These are phyloP conservation scores for Euphydryas editha DNA, from an alignment of 2,888 invertebrate genomes.

Conservation along the genomic window DNA sequence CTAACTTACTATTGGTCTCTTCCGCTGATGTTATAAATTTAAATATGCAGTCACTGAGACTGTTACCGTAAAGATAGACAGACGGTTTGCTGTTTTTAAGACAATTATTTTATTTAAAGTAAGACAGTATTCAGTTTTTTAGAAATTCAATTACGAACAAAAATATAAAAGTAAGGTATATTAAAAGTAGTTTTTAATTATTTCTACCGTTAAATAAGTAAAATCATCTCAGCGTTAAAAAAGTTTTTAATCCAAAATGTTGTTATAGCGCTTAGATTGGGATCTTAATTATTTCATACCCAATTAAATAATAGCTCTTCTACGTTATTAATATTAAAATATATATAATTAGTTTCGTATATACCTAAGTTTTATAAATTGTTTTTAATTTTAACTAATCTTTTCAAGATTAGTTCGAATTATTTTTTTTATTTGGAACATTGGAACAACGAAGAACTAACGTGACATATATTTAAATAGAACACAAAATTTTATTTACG, in stretches of 20 bases:
- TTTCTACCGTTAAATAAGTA: not conserved
- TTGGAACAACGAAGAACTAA: too few relatives aligned
- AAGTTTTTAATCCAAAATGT: not conserved
- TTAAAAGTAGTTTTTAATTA: not conserved
- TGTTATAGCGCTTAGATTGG: not conserved
- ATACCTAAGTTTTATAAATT: not conserved
- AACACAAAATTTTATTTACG: constrained; percentile 16
- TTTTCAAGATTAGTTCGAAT: not conserved
- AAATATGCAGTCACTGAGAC: constrained; percentile 46
- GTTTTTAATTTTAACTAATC: not conserved
- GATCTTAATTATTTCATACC: constrained; percentile 11
- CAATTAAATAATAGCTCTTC: constrained; percentile 9
- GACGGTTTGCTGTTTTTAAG: constrained; percentile 15
- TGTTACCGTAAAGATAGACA: constrained; percentile 28
- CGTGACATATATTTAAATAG: not conserved
- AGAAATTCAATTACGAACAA: not conserved
- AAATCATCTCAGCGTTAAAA: not conserved
- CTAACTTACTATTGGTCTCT: constrained; percentile 61
- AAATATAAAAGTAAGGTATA: not conserved
- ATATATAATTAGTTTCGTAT: not conserved
- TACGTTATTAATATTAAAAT: not conserved
- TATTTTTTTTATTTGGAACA: too few relatives aligned
- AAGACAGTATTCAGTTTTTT: constrained; percentile 1
- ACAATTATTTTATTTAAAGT: constrained; percentile 15
- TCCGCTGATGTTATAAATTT: constrained; percentile 58